Evolutionary conservation across 2,888 invertebrate genomes (phyloP).

Genomic region (Acrobasis repandana): DNA sequence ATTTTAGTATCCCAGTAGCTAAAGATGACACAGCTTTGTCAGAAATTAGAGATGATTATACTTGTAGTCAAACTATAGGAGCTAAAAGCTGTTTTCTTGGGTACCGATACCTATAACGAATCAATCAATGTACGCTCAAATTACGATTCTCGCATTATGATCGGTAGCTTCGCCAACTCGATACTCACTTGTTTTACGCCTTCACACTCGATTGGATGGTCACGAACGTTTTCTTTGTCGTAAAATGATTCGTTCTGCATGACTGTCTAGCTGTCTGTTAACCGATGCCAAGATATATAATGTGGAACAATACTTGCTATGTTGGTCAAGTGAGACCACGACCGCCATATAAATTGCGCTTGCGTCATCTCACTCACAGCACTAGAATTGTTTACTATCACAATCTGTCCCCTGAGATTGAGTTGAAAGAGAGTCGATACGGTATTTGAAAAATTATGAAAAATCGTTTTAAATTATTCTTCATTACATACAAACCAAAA

Average conservation of each 20-base stretch:
- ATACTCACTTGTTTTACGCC: slow-evolving; percentile 30
- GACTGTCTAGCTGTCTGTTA: slow-evolving; percentile 37
- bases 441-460: too few relatives aligned
- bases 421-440: background rate
- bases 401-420: slow-evolving; percentile 6
- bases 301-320: slow-evolving; percentile 53
- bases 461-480: too few relatives aligned
- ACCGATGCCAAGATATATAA: slow-evolving; percentile 41
- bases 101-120: background rate
- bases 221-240: slow-evolving; percentile 42
- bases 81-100: background rate
- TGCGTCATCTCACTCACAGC: slow-evolving; percentile 36
- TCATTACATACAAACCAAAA: too few relatives aligned
- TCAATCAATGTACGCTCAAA: slow-evolving; percentile 8
- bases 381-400: slow-evolving; percentile 25
- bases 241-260: slow-evolving; percentile 56
- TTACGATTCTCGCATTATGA: slow-evolving; percentile 13
- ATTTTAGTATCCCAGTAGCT: background rate
- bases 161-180: slow-evolving; percentile 27
- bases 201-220: slow-evolving; percentile 45
- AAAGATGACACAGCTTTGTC: too few relatives aligned
- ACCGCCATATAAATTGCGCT: slow-evolving; percentile 38
- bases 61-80: too few relatives aligned
- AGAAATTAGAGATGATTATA: too few relatives aligned
- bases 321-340: slow-evolving; percentile 39